phyloP scores from a whole-genome alignment of 1,140 invertebrate genomes.

The Drosophila erecta region DNA sequence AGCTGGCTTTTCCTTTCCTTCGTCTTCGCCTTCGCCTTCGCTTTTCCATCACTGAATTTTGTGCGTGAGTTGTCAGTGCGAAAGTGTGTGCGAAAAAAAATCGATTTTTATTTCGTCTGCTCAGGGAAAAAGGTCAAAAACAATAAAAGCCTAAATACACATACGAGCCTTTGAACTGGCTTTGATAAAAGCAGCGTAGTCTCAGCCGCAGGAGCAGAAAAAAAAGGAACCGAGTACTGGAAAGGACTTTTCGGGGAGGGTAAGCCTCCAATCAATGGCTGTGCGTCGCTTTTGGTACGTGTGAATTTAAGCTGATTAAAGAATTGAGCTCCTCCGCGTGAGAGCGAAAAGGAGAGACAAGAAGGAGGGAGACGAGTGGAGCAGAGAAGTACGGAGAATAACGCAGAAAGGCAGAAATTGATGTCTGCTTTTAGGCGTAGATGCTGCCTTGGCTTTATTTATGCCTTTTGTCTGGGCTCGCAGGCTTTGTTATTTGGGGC shows the following conservation, averaged over 20 bases:
- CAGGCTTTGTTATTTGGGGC: slow-evolving; percentile 72
- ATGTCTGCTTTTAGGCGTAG: slow-evolving; percentile 78
- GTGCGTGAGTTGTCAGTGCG: slow-evolving; percentile 39
- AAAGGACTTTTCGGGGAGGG: slow-evolving; percentile 12
- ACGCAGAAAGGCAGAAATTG: slow-evolving; percentile 67
- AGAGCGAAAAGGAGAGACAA: neutral
- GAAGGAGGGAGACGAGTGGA: neutral
- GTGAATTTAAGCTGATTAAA: slow-evolving; percentile 84
- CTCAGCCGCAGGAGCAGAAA: slow-evolving; percentile 21
- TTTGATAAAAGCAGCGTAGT: slow-evolving; percentile 69
- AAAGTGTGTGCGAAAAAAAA: slow-evolving; percentile 49
- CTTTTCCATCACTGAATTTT: slow-evolving; percentile 13
- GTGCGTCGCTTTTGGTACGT: slow-evolving; percentile 80
- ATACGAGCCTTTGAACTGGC: slow-evolving; percentile 80
- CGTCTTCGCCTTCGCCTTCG: neutral
- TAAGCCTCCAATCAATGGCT: slow-evolving; percentile 82
- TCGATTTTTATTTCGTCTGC: slow-evolving; percentile 66
- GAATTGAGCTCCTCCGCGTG: slow-evolving; percentile 65
- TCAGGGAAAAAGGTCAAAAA: slow-evolving; percentile 76
- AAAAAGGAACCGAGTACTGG: slow-evolving; percentile 3
- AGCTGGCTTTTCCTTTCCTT: slow-evolving; percentile 42
- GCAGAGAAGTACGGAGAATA: slow-evolving; percentile 25
- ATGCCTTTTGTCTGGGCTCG: slow-evolving; percentile 69
- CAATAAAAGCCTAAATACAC: slow-evolving; percentile 83
- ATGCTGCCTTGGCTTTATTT: slow-evolving; percentile 65